These are phyloP conservation scores for Bovichtus variegatus DNA, from an alignment of 2,797 vertebrate species.

Conservation along the genomic window DNA sequence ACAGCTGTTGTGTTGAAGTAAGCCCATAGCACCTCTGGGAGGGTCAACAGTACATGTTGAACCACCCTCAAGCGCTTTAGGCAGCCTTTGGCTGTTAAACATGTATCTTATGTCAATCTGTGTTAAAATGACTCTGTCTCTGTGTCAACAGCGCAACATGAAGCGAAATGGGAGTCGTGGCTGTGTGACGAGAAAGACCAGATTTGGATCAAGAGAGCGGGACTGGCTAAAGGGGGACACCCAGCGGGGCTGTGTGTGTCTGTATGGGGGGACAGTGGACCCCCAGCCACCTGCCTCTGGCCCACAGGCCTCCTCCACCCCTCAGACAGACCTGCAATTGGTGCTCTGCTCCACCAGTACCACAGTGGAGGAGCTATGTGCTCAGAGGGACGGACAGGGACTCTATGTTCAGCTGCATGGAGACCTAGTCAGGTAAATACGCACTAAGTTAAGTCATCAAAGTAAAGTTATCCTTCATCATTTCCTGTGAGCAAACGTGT, in stretches of 20 bases:
- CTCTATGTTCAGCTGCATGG: conserved; percentile 95
- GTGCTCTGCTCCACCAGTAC: conserved; percentile 95
- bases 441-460: conserved; percentile 13
- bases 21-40: background rate
- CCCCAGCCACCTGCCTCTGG: conserved; percentile 78
- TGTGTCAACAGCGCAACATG: conserved; percentile 91
- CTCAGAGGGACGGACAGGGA: conserved; percentile 86
- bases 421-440: conserved; percentile 91
- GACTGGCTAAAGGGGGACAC: conserved; percentile 93
- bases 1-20: conserved; percentile 1
- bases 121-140: conserved; percentile 32
- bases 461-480: background rate
- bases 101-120: conserved; percentile 19
- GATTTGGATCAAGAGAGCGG: conserved; percentile 93
- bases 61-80: background rate
- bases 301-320: conserved; percentile 78
- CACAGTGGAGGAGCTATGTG: conserved; percentile 90
- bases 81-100: background rate
- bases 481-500: background rate
- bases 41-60: background rate
- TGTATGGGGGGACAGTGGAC: conserved; percentile 85
- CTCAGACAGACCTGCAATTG: conserved; percentile 89
- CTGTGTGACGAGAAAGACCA: conserved; percentile 89
- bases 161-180: conserved; percentile 91
- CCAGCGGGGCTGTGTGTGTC: conserved; percentile 91